Evolutionary conservation across 2,113 vertebrate genomes (phyloP), one percentile per base, ranked within the genome.

Genomic region (Dasypus novemcinctus): DNA sequence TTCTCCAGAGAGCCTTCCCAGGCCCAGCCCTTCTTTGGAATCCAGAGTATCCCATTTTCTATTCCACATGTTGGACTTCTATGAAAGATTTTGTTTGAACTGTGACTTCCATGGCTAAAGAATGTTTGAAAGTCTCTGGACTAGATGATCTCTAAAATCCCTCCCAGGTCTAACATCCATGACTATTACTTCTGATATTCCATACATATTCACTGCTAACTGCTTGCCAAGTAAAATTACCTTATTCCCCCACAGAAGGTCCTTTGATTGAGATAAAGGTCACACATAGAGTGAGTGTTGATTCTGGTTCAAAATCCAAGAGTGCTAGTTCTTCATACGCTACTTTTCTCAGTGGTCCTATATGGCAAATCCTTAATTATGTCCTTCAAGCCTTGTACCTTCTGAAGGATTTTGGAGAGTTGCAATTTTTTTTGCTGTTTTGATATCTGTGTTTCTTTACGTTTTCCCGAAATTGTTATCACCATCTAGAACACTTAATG

Each of bases 21-120:
- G 84, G 63, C 49, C 89, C 7, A 1, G 18, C 25, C 4, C 63
- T 36, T 29, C 31, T 3, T 17, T 18, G 2, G 17, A 71, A 87
- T 57, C 33, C 10, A 41, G 75, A 41, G 13, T 7, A 23, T 17
- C 38, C 31, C 68, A 43, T 29, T n/a, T 63, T 63, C 23, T 72
- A 0, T 66, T 81, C 17, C 71, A 21, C 13, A 3, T 41, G 1
- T 38, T 49, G 29, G 61, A 33, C 38, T 31, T 83, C 63, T 79
- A 21, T n/a, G 38, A 64, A 52, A 76, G 79, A 17, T 75, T 92
- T 43, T 41, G 7, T 80, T 64, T 90, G 33, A 90, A 23, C 33
- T 49, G n/a, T 41, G 43, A 76, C 66, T 66, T 87, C 27, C 36
- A 92, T 89, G 74, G 66, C 54, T 96, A n/a, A 81, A 78, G 76